Conservation (phyloP, 2,797 vertebrate genomes). For the Chanos chanos region DNA sequence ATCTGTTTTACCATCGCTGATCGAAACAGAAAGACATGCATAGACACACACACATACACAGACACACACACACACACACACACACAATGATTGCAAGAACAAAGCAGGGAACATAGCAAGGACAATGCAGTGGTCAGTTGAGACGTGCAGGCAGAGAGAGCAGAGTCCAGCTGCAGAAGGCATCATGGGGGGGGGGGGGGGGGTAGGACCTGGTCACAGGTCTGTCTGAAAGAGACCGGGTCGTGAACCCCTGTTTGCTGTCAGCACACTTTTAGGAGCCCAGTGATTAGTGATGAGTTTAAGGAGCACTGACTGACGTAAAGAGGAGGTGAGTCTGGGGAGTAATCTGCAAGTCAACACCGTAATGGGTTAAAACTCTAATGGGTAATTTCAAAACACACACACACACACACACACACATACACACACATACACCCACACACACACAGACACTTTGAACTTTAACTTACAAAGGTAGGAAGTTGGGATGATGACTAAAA, state of each 20-base stretch:
- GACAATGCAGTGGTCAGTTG: conserved; percentile 24
- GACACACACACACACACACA: conserved; percentile 22
- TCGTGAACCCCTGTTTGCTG: too few relatives aligned
- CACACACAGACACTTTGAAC: conserved; percentile 14
- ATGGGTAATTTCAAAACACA: conserved; percentile 67
- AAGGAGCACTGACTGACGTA: conserved; percentile 69
- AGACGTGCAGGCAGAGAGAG: not conserved
- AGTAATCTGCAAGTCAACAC: conserved; percentile 74
- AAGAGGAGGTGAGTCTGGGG: conserved; percentile 59
- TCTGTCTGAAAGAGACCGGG: too few relatives aligned
- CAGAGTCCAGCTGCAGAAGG: too few relatives aligned
- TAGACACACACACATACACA: not conserved
- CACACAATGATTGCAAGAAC: conserved; percentile 16
- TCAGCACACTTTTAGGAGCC: too few relatives aligned
- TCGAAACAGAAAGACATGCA: conserved; percentile 39
- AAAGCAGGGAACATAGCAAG: conserved; percentile 11
- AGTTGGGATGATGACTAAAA: conserved; percentile 35
- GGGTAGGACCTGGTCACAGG: too few relatives aligned
- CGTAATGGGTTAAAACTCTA: conserved; percentile 74
- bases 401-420: conserved; percentile 45
- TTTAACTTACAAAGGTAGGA: conserved; percentile 33
- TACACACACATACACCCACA: conserved; percentile 12
- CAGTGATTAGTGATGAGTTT: conserved; percentile 64
- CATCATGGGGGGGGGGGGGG: too few relatives aligned
- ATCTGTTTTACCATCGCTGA: conserved; percentile 46